These are phyloP conservation scores for Bombus picipes DNA, from an alignment of 1,140 invertebrate species.

Conservation along the genomic window DNA sequence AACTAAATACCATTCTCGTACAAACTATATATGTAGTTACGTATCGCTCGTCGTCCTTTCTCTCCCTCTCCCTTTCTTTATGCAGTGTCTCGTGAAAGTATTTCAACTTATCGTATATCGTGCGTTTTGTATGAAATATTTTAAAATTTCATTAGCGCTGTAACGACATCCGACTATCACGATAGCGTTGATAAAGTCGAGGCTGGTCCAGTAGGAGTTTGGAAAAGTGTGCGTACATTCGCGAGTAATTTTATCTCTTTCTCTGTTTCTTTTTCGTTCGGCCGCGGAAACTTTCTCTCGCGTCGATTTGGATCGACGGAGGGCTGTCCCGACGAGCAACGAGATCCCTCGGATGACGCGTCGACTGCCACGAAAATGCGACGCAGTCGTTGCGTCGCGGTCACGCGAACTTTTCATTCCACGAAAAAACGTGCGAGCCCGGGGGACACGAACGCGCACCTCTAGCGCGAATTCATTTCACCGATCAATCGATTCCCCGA, in stretches of 20 bases:
- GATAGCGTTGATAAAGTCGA: no score
- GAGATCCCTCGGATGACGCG: conserved; percentile 1
- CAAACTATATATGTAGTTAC: not conserved
- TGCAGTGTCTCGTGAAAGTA: not conserved
- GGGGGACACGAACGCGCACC: not conserved
- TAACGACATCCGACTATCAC: no score
- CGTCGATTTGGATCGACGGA: no score
- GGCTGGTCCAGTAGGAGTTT: no score
- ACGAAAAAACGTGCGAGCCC: conserved; percentile 51
- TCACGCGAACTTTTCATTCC: conserved; percentile 48
- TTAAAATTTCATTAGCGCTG: not conserved
- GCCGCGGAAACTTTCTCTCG: not conserved
- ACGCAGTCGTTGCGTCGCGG: not conserved
- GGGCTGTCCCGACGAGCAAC: not conserved
- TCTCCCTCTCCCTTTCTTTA: not conserved
- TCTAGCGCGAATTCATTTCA: not conserved
- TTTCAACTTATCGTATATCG: no score
- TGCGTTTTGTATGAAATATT: not conserved
- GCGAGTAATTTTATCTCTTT: not conserved
- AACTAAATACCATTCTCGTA: not conserved
- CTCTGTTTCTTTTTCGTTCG: not conserved
- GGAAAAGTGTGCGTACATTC: no score
- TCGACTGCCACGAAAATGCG: not conserved
- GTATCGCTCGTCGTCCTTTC: not conserved
- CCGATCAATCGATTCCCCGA: conserved; percentile 45